Evolutionary conservation across 2,797 vertebrate genomes (phyloP).

Genomic region (Chaunax sp.): DNA sequence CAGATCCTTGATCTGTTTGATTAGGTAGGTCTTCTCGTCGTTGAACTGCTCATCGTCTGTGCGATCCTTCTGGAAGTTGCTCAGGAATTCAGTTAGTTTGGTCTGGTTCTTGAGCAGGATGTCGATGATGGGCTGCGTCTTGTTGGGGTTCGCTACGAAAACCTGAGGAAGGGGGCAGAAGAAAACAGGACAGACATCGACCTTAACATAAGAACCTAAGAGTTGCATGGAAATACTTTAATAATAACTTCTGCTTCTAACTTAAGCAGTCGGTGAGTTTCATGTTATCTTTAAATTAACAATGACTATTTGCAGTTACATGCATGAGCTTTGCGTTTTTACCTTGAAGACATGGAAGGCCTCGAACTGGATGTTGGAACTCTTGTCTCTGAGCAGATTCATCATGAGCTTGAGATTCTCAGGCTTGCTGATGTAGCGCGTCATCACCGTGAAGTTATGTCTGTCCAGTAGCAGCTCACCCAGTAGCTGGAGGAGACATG

Average conservation of each 20-base stretch:
- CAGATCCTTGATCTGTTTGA: conserved; percentile 98
- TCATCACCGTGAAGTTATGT: conserved; percentile 97
- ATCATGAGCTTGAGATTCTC: conserved; percentile 98
- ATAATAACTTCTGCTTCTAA: too few relatives aligned
- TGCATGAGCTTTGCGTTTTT: too few relatives aligned
- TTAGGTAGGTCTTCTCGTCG: conserved; percentile 97
- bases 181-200: neutral
- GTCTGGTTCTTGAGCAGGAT: conserved; percentile 98
- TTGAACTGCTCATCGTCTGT: conserved; percentile 95
- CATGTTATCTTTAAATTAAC: too few relatives aligned
- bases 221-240: too few relatives aligned
- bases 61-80: conserved; percentile 97
- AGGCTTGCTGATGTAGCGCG: conserved; percentile 95
- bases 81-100: conserved; percentile 96
- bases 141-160: conserved; percentile 97
- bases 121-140: conserved; percentile 95
- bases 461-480: conserved; percentile 94
- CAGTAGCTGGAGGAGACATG: conserved; percentile 82
- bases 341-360: conserved; percentile 99
- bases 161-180: conserved; percentile 79
- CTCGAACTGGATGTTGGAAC: conserved; percentile 98
- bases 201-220: too few relatives aligned
- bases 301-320: neutral
- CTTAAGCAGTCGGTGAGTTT: too few relatives aligned
- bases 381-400: conserved; percentile 96